Conservation (phyloP, 2,888 invertebrate species). For the Tillus elongatus region DNA sequence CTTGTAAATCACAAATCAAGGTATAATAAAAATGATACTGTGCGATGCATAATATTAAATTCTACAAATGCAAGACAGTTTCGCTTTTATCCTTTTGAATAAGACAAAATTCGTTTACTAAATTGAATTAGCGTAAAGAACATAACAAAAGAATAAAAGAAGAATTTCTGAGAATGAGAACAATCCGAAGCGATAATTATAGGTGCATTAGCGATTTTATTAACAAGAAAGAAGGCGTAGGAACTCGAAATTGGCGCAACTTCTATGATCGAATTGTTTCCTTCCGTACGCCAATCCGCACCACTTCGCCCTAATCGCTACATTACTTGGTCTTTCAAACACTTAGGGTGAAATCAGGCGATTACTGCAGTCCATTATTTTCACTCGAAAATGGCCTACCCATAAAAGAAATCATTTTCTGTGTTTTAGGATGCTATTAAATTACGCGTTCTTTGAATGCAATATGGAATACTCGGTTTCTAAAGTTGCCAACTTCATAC, state of each 20-base stretch:
- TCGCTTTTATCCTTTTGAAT: no score
- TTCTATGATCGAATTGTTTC: constrained; percentile 3
- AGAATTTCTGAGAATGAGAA: no score
- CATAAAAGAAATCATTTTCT: background rate
- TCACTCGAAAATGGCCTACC: constrained; percentile 1
- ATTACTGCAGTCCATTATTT: constrained; percentile 3
- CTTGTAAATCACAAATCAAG: no score
- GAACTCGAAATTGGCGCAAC: constrained; percentile 1
- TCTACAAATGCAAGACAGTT: no score
- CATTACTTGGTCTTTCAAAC: constrained; percentile 3
- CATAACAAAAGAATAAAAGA: no score
- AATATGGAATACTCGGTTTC: no score
- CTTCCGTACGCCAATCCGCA: constrained; percentile 4
- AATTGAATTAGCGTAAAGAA: no score
- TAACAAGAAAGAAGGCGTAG: constrained; percentile 3
- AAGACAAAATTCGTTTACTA: no score
- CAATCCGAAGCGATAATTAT: no score
- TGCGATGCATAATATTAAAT: no score
- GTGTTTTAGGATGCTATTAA: constrained; percentile 2
- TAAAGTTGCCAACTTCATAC: no score
- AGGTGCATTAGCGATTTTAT: constrained; percentile 1
- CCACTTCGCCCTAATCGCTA: constrained; percentile 1
- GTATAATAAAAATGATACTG: no score
- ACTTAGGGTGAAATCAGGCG: constrained; percentile 2
- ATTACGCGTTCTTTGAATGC: constrained; percentile 3